Percentiles rank a stretch among this genome's conserved stretches.
Conservation (phyloP, 1,140 invertebrate species). For the Radopholus similis region DNA sequence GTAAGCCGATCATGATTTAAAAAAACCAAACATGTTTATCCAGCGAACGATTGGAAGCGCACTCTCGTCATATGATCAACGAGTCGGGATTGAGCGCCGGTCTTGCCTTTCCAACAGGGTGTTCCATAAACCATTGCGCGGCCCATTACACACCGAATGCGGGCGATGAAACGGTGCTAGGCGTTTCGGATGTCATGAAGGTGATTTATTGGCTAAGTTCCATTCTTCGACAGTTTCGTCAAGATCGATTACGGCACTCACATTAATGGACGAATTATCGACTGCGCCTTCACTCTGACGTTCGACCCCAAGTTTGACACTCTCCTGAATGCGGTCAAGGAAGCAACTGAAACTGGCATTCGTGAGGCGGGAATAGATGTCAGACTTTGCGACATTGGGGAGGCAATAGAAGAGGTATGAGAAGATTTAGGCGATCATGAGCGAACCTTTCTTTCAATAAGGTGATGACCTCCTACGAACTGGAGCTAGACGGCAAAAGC, state of each 20-base stretch:
- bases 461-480: constrained; percentile 98
- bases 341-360: constrained; percentile 96
- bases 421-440: background rate
- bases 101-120: constrained; percentile 96
- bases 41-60: constrained; percentile 84
- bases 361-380: constrained; percentile 90
- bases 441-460: background rate
- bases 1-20: constrained; percentile 56
- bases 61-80: constrained; percentile 81
- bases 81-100: constrained; percentile 94
- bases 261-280: constrained; percentile 94
- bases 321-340: constrained; percentile 87
- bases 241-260: constrained; percentile 89
- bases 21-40: background rate
- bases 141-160: constrained; percentile 99
- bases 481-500: constrained; percentile 92
- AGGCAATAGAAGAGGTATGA: constrained; percentile 81
- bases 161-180: constrained; percentile 87
- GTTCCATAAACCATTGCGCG: constrained; percentile 94
- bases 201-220: constrained; percentile 67
- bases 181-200: constrained; percentile 96
- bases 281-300: constrained; percentile 94
- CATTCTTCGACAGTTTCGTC: background rate
- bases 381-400: constrained; percentile 90
- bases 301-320: constrained; percentile 96